phyloP scores from a whole-genome alignment of 2,888 invertebrate species.

The Callyntrura guangdongensis region DNA sequence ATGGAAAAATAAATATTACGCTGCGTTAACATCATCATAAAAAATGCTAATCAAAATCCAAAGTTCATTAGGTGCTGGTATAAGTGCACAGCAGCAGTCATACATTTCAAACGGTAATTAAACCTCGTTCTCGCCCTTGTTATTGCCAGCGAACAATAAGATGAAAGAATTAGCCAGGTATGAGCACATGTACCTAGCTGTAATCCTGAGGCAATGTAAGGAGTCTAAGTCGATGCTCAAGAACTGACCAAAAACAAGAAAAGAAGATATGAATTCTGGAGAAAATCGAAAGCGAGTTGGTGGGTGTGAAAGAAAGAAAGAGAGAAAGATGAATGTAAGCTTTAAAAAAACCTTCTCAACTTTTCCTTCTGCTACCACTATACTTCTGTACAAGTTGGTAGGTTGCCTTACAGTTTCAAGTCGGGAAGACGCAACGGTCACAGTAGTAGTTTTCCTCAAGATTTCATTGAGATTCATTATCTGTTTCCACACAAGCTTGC shows the following conservation, averaged over 20 bases:
- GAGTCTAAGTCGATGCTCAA: not conserved
- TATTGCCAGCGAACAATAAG: not conserved
- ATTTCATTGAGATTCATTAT: conserved; percentile 77
- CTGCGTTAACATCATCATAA: not conserved
- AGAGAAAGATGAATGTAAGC: not conserved
- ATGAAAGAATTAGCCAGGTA: not conserved
- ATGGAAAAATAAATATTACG: not conserved
- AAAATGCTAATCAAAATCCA: conserved; percentile 14
- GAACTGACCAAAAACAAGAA: not conserved
- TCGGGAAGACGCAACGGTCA: conserved; percentile 2
- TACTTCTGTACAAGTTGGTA: not conserved
- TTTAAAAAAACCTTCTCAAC: conserved; percentile 28
- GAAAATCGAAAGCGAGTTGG: conserved; percentile 1
- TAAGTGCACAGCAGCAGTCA: not conserved
- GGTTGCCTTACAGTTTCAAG: conserved; percentile 1
- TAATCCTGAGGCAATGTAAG: not conserved
- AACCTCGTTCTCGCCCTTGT: not conserved
- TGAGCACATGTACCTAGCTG: not conserved
- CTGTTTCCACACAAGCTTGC: conserved; percentile 64
- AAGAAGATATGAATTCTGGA: not conserved
- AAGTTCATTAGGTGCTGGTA: conserved; percentile 18
- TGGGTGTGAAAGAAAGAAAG: not conserved
- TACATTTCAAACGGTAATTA: not conserved
- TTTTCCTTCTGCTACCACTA: not conserved
- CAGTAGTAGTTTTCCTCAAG: conserved; percentile 57